Base-by-base conservation (phyloP, 2,888 invertebrate genomes). In the Apamea sordens region DNA sequence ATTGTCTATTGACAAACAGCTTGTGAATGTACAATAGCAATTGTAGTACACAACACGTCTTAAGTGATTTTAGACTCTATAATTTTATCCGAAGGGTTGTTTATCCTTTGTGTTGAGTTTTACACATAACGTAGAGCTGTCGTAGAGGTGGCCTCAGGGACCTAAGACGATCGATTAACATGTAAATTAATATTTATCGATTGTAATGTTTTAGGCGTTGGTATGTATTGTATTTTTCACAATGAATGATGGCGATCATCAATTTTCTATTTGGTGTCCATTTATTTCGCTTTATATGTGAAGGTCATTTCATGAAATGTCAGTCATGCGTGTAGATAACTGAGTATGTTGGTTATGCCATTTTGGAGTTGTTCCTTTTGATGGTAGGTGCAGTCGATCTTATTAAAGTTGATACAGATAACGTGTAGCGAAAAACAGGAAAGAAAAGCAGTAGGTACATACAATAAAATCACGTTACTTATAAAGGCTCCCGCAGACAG, bases 171-270 rank as follows among this genome's bases (percentile, higher is more conserved):
- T 89, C 90, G 91, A 94, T 95, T 92, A 92, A 93, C 91, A 93
- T 92, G 91, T 91, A 92, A 94, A 95, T 94, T 89, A 89, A 91
- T 93, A 93, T 91, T 90, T 92, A 92, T 92, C 88, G 89, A 87
- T 86, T 82, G 89, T 89, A 93, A 93, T 92, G 92, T 93, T 84
- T 90, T 88, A 84, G 79, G 87, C 79, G 88, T 84, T 88, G 80
- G 81, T 76, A 83, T 77, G 84, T 73, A 88, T 93, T 92, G 91
- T 92, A 70, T 91, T 89, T 88, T 89, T 90, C 83, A 80, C 74
- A 87, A 85, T 92, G 90, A 92, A 87, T 86, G 82, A 89, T 89
- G 72, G 56, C 32, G 83, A 71, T 83, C 88, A 89, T 89, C 84
- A 89, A 82, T 89, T 85, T 79, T 84, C 76, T 86, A 76, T 73